phyloP scores from a whole-genome alignment of 2,113 vertebrate species.

The Campylomormyrus numenius region DNA sequence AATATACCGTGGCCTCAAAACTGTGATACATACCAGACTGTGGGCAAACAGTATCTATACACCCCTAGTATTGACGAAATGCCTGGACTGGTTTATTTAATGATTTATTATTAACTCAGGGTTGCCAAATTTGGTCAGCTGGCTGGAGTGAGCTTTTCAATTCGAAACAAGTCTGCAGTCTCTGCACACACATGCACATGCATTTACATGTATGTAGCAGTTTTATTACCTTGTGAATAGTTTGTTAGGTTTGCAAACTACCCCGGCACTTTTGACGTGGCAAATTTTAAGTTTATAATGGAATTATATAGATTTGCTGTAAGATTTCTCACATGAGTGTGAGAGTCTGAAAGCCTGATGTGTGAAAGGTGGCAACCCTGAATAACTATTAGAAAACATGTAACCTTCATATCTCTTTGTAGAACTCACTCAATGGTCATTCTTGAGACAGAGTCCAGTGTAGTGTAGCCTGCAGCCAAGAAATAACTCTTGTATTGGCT shows the following conservation, averaged over 20 bases:
- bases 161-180: not conserved
- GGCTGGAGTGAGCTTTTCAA: not conserved
- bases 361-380: not conserved
- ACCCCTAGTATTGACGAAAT: not conserved
- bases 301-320: not conserved
- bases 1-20: not conserved
- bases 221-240: not conserved
- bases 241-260: not conserved
- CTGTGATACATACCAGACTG: not conserved
- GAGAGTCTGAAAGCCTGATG: not conserved
- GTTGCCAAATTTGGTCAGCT: not conserved
- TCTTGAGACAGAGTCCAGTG: slow-evolving; percentile 89
- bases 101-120: not conserved
- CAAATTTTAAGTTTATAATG: not conserved
- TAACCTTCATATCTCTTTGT: not conserved
- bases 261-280: not conserved
- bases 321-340: not conserved
- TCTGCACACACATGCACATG: not conserved
- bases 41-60: not conserved
- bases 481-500: slow-evolving; percentile 97
- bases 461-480: slow-evolving; percentile 91
- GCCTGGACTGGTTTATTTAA: not conserved
- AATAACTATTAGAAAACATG: not conserved
- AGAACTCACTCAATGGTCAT: slow-evolving; percentile 94
- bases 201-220: not conserved